phyloP scores from a whole-genome alignment of 2,797 vertebrate species.

The Tokudaia tokunoshimensis region DNA sequence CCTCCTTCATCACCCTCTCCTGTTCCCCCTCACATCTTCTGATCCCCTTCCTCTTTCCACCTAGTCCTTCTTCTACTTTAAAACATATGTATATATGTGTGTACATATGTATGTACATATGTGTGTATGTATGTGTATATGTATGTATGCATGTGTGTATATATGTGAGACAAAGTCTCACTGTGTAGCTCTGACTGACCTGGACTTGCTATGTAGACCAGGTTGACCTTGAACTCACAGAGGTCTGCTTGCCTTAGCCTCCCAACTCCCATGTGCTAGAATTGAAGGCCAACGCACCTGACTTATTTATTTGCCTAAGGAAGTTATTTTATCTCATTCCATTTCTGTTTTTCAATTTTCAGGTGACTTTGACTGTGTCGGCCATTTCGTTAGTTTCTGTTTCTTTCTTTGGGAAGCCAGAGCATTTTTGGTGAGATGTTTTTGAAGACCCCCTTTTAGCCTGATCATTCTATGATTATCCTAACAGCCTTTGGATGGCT shows the following conservation, averaged over 20 bases:
- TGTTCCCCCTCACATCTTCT: neutral
- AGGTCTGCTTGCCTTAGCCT: neutral
- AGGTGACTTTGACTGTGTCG: constrained; percentile 21
- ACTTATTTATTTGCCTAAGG: neutral
- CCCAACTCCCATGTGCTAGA: neutral
- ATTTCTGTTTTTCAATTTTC: neutral
- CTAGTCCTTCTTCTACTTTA: neutral
- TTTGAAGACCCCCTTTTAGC: neutral
- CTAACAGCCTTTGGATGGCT: neutral
- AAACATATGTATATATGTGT: neutral
- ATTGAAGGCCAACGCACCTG: neutral
- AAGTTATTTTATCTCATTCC: neutral
- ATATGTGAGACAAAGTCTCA: neutral
- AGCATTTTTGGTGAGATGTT: neutral
- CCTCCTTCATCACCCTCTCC: neutral
- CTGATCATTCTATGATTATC: neutral
- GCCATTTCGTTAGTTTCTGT: neutral
- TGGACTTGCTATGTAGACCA: neutral
- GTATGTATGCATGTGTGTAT: neutral
- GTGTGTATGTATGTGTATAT: neutral
- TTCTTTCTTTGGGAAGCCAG: constrained; percentile 49
- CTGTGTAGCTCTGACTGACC: neutral
- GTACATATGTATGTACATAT: neutral
- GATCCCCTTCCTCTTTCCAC: neutral
- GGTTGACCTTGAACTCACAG: neutral